phyloP scores from a whole-genome alignment of 1,140 invertebrate species.

The Potamilus streckersoni region DNA sequence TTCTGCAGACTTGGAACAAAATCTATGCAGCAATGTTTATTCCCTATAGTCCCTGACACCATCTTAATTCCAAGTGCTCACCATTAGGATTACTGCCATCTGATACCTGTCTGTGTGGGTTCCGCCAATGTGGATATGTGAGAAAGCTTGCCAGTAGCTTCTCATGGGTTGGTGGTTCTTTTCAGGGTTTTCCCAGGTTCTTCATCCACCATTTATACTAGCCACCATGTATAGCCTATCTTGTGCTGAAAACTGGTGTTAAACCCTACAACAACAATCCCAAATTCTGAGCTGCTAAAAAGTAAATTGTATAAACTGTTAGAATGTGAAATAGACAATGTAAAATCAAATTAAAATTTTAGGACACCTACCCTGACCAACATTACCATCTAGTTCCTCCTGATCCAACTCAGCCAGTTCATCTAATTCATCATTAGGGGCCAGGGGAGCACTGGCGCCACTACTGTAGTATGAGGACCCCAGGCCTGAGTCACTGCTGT shows the following conservation, averaged over 20 bases:
- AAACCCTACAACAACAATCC: background rate
- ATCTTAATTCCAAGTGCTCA: too few relatives aligned
- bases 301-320: background rate
- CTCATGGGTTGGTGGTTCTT: too few relatives aligned
- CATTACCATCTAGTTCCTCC: conserved; percentile 10
- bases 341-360: background rate
- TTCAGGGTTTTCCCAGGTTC: too few relatives aligned
- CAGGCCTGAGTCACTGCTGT: conserved; percentile 57
- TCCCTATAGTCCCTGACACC: too few relatives aligned
- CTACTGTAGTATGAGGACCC: conserved; percentile 49
- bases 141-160: too few relatives aligned
- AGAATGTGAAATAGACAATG: background rate
- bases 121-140: too few relatives aligned
- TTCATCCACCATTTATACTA: too few relatives aligned
- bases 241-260: too few relatives aligned
- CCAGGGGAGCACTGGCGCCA: conserved; percentile 23
- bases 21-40: too few relatives aligned
- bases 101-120: too few relatives aligned
- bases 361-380: background rate
- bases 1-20: too few relatives aligned
- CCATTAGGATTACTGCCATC: too few relatives aligned
- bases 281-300: background rate
- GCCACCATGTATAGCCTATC: background rate
- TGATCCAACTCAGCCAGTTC: conserved; percentile 35
- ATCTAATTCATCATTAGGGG: conserved; percentile 42